Conservation (phyloP, 2,797 vertebrate species). For the Atherinosoma microstoma region DNA sequence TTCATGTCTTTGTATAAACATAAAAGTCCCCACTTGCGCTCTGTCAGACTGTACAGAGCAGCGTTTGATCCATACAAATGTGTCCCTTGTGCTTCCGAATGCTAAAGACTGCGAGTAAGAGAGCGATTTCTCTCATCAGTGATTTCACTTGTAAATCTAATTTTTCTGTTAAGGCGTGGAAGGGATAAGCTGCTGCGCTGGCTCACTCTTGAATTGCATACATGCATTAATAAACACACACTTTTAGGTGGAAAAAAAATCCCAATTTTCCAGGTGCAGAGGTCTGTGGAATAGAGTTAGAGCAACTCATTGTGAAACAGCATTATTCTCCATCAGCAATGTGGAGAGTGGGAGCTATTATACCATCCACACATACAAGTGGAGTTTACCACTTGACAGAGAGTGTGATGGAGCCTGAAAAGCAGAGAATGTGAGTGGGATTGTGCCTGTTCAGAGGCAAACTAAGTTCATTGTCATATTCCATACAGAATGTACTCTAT, state of each 20-base stretch:
- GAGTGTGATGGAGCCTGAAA: conserved; percentile 61
- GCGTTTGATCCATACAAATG: conserved; percentile 33
- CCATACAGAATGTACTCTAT: conserved; percentile 40
- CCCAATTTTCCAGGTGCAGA: conserved; percentile 75
- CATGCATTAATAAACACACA: conserved; percentile 42
- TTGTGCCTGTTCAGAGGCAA: conserved; percentile 51
- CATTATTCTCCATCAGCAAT: conserved; percentile 66
- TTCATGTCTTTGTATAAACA: conserved; percentile 13
- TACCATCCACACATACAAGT: conserved; percentile 67
- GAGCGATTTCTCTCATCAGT: conserved; percentile 42
- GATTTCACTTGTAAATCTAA: conserved; percentile 68
- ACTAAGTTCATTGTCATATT: conserved; percentile 59
- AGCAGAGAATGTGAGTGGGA: conserved; percentile 58
- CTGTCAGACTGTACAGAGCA: conserved; percentile 12
- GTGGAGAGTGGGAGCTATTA: conserved; percentile 56
- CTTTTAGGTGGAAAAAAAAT: conserved; percentile 36
- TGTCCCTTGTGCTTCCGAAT: conserved; percentile 9
- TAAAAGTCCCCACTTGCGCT: conserved; percentile 3
- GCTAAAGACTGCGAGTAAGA: conserved; percentile 36
- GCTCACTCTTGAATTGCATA: conserved; percentile 38
- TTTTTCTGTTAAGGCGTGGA: conserved; percentile 46
- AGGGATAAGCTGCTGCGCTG: conserved; percentile 46
- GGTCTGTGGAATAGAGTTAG: conserved; percentile 65
- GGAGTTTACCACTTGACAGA: conserved; percentile 70
- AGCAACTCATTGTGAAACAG: conserved; percentile 66